Evolutionary conservation across 2,113 vertebrate genomes (phyloP), one percentile per base, ranked within the genome.

Genomic region (Syngnathoides biaculeatus): DNA sequence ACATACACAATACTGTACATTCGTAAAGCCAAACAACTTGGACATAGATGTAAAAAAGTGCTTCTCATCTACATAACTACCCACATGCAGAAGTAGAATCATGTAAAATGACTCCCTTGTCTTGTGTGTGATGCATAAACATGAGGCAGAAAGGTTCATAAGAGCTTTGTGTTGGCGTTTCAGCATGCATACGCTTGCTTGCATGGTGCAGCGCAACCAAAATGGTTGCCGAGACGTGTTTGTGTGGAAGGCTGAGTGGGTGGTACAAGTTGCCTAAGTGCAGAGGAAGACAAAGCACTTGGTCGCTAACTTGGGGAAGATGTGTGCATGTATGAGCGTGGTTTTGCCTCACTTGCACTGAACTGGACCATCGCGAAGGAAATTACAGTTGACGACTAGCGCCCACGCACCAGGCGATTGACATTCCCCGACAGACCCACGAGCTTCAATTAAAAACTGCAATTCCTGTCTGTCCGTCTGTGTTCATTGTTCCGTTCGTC

Each of bases 211-310:
- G 56, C 81, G 83, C 76, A 75, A 73, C 81, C 65, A 65, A 75
- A 79, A 77, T 79, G 82, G 74, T 75, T 86, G 87, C 87, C 88
- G 91, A 89, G 86, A 89, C 78, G 71, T 77, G 83, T 86, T 77
- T 78, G 80, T 65, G 82, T 86, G 87, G 87, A 87, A 11, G 84
- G 55, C 43, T 20, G 82, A 64, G 90, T 88, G 71, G 88, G 89
- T 74, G 88, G 82, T 43, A 68, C 77, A 84, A 83, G 88, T 88
- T 84, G 80, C 79, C 80, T 35, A 38, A 86, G 86, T 68, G 83
- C 80, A 83, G 67, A 60, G 0, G 60, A 73, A 74, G 77, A 65
- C 73, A 62, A 62, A 67, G 57, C 74, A 70, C 60, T 50, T 43
- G 8, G 60, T 7, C 39, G 60, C 40, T 43, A 43, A 43, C 35